Conservation (phyloP, 1,140 invertebrate genomes). For the Ylistrum balloti region DNA sequence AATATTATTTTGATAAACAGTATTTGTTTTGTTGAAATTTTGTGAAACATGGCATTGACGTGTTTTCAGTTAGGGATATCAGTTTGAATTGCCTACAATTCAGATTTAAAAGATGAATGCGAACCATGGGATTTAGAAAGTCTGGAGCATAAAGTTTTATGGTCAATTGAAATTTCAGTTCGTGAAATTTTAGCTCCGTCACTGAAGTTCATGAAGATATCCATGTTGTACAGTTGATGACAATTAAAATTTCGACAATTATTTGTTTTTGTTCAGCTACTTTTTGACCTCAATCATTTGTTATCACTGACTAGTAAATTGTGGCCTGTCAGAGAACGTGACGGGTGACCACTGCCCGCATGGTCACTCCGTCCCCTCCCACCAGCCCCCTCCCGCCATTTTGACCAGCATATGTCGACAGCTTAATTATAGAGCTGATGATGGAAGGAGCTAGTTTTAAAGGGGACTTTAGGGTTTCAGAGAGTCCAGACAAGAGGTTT, state of each 20-base stretch:
- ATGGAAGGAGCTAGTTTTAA: not conserved
- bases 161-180: not conserved
- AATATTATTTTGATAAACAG: too few relatives aligned
- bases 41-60: too few relatives aligned
- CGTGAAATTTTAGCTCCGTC: not conserved
- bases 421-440: not conserved
- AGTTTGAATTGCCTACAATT: too few relatives aligned
- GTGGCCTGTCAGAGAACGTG: not conserved
- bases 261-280: slow-evolving; percentile 31
- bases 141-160: too few relatives aligned
- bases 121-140: too few relatives aligned
- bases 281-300: not conserved
- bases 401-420: slow-evolving; percentile 12
- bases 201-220: not conserved
- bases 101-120: too few relatives aligned
- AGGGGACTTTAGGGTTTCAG: not conserved
- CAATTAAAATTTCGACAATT: not conserved
- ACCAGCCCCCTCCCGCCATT: not conserved
- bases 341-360: not conserved
- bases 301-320: not conserved
- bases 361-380: slow-evolving; percentile 11
- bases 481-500: not conserved
- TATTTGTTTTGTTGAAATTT: too few relatives aligned
- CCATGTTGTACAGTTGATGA: not conserved
- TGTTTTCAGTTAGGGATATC: too few relatives aligned